A percentile compares a stretch with the other conserved stretches of the same genome.
Conservation (phyloP, 1,140 invertebrate species). For the Zaprionus nigranus region DNA sequence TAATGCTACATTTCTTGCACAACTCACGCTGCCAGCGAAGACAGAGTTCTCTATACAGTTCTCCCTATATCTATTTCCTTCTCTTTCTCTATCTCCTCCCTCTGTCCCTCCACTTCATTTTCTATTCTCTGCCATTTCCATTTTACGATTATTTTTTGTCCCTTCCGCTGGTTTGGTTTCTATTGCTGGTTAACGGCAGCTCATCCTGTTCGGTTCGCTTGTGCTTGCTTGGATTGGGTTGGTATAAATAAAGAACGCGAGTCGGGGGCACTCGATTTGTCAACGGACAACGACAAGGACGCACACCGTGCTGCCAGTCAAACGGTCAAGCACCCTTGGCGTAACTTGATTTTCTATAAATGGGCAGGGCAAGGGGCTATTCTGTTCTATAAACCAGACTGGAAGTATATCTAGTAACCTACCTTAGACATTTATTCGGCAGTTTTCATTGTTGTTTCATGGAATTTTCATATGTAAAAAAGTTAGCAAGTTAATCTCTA, state of each 20-base stretch:
- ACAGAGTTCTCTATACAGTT: conserved; percentile 24
- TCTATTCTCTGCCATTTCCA: conserved; percentile 4
- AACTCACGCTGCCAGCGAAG: conserved; percentile 58
- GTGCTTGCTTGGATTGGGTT: not conserved
- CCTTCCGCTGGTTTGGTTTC: not conserved
- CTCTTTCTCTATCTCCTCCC: not conserved
- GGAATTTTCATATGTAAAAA: too few species aligned
- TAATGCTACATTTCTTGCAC: conserved; percentile 70
- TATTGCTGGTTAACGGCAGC: conserved; percentile 31
- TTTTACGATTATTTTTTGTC: conserved; percentile 31
- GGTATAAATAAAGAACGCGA: not conserved
- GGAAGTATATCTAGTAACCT: too few species aligned
- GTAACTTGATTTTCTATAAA: not conserved
- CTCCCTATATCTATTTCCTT: not conserved
- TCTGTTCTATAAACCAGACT: not conserved
- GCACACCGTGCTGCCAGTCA: not conserved
- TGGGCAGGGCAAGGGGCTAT: not conserved
- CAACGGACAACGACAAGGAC: not conserved
- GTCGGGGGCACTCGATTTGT: conserved; percentile 7
- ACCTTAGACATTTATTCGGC: too few species aligned
- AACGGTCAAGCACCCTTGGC: conserved; percentile 1
- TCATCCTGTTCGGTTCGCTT: conserved; percentile 7
- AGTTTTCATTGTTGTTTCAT: not conserved
- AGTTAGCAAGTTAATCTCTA: too few species aligned
- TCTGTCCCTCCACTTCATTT: not conserved